Conservation (phyloP, 64 coral and sea anemone species). For the Hydrozoanthus tunicans region DNA sequence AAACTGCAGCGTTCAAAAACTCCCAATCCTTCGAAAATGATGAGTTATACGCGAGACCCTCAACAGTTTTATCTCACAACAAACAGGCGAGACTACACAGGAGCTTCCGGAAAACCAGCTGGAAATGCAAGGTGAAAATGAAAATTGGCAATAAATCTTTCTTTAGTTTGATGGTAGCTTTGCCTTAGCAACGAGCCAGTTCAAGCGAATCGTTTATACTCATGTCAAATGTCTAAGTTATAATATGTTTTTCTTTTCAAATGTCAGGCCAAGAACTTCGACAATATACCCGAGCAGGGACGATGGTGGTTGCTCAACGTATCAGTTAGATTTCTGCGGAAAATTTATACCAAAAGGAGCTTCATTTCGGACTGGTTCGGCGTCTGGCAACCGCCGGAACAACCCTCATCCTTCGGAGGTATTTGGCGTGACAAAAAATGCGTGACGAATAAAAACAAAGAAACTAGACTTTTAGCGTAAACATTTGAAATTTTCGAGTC, state of each 20-base stretch:
- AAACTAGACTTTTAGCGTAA: background rate
- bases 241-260: background rate
- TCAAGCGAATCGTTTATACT: background rate
- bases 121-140: slow-evolving; percentile 72
- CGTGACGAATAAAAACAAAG: background rate
- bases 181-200: slow-evolving; percentile 68
- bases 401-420: slow-evolving; percentile 92
- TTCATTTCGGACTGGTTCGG: slow-evolving; percentile 59
- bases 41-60: slow-evolving; percentile 73
- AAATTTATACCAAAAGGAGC: slow-evolving; percentile 43
- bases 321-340: slow-evolving; percentile 70
- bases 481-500: too few relatives aligned
- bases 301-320: slow-evolving; percentile 55
- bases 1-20: slow-evolving; percentile 43
- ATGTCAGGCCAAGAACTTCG: slow-evolving; percentile 68
- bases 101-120: slow-evolving; percentile 62
- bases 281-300: slow-evolving; percentile 81
- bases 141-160: background rate
- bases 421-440: slow-evolving; percentile 16
- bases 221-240: background rate
- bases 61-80: slow-evolving; percentile 86
- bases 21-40: slow-evolving; percentile 32
- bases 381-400: slow-evolving; percentile 76
- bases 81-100: slow-evolving; percentile 75
- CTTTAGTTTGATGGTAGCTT: background rate